phyloP scores from a whole-genome alignment of 2,113 vertebrate species.

The Rostratula benghalensis region DNA sequence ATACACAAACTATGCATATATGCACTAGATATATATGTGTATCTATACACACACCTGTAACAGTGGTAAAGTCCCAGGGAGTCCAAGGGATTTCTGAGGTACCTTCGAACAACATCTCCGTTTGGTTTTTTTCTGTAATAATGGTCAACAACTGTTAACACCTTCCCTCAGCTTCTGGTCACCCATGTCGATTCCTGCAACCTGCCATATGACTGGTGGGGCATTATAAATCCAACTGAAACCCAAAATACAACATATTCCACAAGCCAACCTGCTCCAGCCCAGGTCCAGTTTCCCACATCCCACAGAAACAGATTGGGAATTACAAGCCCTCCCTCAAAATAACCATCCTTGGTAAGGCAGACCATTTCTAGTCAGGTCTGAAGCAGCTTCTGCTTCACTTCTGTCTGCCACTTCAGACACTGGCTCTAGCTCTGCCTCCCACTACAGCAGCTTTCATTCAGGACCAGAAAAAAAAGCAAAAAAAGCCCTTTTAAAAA shows the following conservation, averaged over 20 bases:
- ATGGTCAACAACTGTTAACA: neutral
- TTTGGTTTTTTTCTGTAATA: neutral
- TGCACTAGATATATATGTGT: fast-evolving
- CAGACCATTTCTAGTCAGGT: neutral
- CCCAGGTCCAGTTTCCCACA: neutral
- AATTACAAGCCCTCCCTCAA: neutral
- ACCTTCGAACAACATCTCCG: neutral
- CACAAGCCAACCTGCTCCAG: neutral
- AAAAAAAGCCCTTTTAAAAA: neutral
- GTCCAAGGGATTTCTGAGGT: neutral
- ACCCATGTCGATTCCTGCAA: fast-evolving
- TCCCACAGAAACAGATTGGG: neutral
- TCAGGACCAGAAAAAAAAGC: neutral
- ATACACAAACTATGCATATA: too few relatives aligned
- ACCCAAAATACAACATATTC: neutral
- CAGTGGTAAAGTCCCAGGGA: neutral
- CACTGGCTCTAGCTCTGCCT: neutral
- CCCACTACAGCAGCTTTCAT: neutral
- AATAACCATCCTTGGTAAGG: neutral
- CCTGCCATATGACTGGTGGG: fast-evolving
- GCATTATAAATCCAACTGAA: neutral
- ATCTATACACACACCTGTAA: neutral
- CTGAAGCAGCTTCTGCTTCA: neutral
- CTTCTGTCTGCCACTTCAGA: neutral
- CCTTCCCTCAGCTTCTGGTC: neutral